These are phyloP conservation scores for Aproaerema taeniolella DNA, from an alignment of 2,888 invertebrate species.

Conservation along the genomic window DNA sequence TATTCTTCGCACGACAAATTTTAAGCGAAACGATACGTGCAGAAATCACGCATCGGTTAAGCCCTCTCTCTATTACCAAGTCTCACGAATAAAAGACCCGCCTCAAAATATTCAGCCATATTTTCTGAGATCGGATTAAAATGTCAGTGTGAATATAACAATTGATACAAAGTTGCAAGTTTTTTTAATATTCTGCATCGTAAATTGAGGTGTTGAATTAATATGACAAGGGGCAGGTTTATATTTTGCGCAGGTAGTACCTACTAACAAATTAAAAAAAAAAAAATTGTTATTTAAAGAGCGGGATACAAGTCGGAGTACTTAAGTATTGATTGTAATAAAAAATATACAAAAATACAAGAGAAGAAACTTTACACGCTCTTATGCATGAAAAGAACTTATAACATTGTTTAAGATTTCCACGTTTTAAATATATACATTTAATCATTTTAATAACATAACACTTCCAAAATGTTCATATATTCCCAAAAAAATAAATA, in stretches of 20 bases:
- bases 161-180: slow-evolving; percentile 46
- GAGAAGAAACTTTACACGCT: too few relatives aligned
- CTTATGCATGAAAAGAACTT: too few relatives aligned
- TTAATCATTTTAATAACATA: too few relatives aligned
- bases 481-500: too few relatives aligned
- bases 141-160: slow-evolving; percentile 40
- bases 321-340: too few relatives aligned
- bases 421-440: too few relatives aligned
- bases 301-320: too few relatives aligned
- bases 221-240: slow-evolving; percentile 40
- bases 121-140: slow-evolving; percentile 38
- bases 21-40: slow-evolving; percentile 13
- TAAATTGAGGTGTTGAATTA: slow-evolving; percentile 50
- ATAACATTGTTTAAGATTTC: too few relatives aligned
- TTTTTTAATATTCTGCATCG: slow-evolving; percentile 34
- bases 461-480: too few relatives aligned
- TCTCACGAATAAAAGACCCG: slow-evolving; percentile 14
- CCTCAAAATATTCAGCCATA: slow-evolving; percentile 19
- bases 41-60: slow-evolving; percentile 11
- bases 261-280: too few relatives aligned
- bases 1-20: slow-evolving; percentile 16
- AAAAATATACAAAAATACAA: too few relatives aligned
- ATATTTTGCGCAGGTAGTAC: slow-evolving; percentile 17
- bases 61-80: neutral
- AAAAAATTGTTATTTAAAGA: too few relatives aligned